A percentile compares a stretch with the other conserved stretches of the same genome.
phyloP scores from a whole-genome alignment of 2,888 invertebrate species.

The Netelia fuscicornis region DNA sequence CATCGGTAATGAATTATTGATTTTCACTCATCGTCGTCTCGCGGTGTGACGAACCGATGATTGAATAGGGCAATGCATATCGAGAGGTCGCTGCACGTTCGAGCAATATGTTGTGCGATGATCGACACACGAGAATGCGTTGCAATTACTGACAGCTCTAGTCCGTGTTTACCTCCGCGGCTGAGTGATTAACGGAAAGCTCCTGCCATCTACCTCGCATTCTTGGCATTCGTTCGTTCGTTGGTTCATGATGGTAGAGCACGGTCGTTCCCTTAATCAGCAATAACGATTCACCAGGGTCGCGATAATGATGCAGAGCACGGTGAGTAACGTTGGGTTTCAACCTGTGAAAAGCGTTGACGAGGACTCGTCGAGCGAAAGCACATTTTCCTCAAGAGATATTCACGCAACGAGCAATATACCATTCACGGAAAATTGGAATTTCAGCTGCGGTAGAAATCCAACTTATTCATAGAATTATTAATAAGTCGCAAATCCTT shows the following conservation, averaged over 20 bases:
- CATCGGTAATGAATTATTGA: not conserved
- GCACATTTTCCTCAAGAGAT: conserved; percentile 12
- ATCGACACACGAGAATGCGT: conserved; percentile 44
- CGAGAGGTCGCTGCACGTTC: not conserved
- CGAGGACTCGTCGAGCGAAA: conserved; percentile 9
- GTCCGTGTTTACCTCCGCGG: conserved; percentile 50
- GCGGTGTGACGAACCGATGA: not conserved
- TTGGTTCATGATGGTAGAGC: conserved; percentile 25
- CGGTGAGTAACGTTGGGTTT: conserved; percentile 32
- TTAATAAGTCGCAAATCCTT: not conserved
- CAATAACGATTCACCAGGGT: conserved; percentile 61
- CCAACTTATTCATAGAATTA: conserved; percentile 3
- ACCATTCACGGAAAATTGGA: conserved; percentile 32
- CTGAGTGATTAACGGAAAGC: conserved; percentile 59
- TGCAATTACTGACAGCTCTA: conserved; percentile 55
- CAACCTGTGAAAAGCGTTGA: conserved; percentile 30
- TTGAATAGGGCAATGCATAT: not conserved
- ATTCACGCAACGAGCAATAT: conserved; percentile 20
- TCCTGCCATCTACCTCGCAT: conserved; percentile 54
- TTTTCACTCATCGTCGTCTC: not conserved
- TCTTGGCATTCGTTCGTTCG: conserved; percentile 63
- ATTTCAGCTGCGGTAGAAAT: not conserved
- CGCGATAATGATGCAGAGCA: conserved; percentile 60
- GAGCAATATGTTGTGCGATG: conserved; percentile 43
- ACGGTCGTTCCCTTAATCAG: conserved; percentile 62